Base-by-base conservation (phyloP, 2,113 vertebrate species). In the Cichladusa arquata region DNA sequence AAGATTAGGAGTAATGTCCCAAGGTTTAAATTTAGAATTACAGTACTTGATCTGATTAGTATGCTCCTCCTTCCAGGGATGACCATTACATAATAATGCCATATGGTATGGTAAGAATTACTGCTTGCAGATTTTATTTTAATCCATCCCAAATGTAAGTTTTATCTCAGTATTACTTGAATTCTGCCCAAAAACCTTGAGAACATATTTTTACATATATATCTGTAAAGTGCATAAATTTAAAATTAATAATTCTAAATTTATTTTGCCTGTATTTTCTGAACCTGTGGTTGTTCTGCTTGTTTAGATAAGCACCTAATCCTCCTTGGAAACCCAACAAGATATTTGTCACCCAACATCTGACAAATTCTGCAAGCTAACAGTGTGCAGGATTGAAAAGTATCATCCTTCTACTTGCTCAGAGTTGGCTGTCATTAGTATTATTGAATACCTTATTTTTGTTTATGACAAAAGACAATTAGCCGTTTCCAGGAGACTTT, bases 41-140 rank as follows among this genome's bases (percentile, higher is more conserved):
- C 29, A 73, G 53, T 79, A 33, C 45, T 92, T 95, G 70, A 82
- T 94, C 87, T 87, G 78, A 66, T 91, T 73, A 87, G 28, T 73
- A 11, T 14, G 4, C 54, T 72, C 33, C 57, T 94, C 29, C 71
- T 91, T 95, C 42, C 62, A 66, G 48, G 58, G 50, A 38, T 90
- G 87, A 31, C 78, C 70, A 54, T 86, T 90, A 54, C 8, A 19
- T 89, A 87, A 71, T 74, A 74, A 45, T 50, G 65, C 73, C 74
- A 42, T 92, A 72, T 26, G 54, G 34, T 81, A 51, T 28, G 47
- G 28, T 34, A 82, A 73, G 60, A 94, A 72, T 57, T 87, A 15
- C 73, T 79, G 61, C 40, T 69, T 71, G 72, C 11, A 34, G 56
- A 70, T 88, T 77, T 90, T 81, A 72, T 0, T 0, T 71, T 84